Base-by-base conservation (phyloP, 2,797 vertebrate species). In the Scyliorhinus canicula region DNA sequence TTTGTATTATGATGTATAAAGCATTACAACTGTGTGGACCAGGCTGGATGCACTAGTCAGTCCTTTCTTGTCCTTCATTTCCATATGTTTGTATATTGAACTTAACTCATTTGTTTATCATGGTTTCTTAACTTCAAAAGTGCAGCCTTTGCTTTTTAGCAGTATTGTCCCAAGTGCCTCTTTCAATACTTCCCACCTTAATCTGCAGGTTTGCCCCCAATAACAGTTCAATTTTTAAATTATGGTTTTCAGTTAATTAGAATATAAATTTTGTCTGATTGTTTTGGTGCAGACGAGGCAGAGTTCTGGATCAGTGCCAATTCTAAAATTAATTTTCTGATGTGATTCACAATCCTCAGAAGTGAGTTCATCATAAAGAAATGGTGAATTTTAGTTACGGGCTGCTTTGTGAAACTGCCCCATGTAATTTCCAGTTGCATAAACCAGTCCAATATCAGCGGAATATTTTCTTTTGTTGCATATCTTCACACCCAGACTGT, bases 281-380 rank as follows among this genome's bases (percentile, higher is more conserved):
- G 4, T 90, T 90, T 90, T 90, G 86, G 55, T 35, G 35, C n/a
- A 14, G 40, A 6, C 47, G 40, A 82, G 40, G 79, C 44, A 82
- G 7, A 47, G 1, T 47, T 47, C 79, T 44, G 24, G 44, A 82
- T 82, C 79, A 47, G 44, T 82, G 21, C 5, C 21, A 82, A 26
- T 82, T 82, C 44, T 26, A 44, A 82, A 82, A 82, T 82, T 60
- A 35, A 8, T 82, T 9, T 44, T 47, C 16, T 90, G 86, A 90
- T 60, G 31, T n/a, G 52, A 90, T 26, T n/a, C 86, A 31, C 31
- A 90, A 5, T 90, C 50, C 11, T 52, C 26, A 52, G 84, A 52
- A 85, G 85, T 88, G 85, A 90, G 55, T 57, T 31, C 85, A 90
- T 90, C 86, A 60, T 90, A 28, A 50, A 69, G 1, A 69, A 93